Percentiles rank a stretch among this genome's conserved stretches.
Conservation (phyloP, 2,888 invertebrate species). For the Dryobotodes eremita region DNA sequence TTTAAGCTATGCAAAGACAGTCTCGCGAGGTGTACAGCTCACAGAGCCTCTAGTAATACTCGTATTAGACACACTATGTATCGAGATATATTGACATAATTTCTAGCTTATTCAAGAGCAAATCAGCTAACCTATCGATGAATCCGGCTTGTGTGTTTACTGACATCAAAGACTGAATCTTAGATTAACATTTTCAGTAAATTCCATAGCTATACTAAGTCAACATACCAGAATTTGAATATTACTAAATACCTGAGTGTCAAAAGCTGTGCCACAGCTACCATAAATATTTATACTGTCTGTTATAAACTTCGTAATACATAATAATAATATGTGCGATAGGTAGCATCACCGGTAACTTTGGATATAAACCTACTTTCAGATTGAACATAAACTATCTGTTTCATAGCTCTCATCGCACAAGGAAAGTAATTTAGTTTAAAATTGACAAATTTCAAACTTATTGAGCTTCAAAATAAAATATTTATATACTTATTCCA, state of each 20-base stretch:
- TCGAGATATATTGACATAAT: background rate
- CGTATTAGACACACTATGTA: no score
- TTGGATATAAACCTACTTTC: slow-evolving; percentile 8
- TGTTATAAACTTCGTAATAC: slow-evolving; percentile 22
- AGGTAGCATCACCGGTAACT: background rate
- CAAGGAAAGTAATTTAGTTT: background rate
- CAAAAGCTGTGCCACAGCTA: slow-evolving; percentile 4
- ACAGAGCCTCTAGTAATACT: no score
- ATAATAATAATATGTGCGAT: background rate
- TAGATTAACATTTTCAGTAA: slow-evolving; percentile 23
- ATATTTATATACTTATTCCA: background rate
- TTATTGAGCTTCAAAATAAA: slow-evolving; percentile 1
- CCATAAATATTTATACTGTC: slow-evolving; percentile 21
- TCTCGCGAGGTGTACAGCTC: no score
- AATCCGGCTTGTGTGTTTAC: background rate
- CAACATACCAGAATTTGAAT: background rate
- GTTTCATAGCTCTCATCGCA: slow-evolving; percentile 5
- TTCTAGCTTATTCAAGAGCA: background rate
- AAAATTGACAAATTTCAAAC: background rate
- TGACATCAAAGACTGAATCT: slow-evolving; percentile 27
- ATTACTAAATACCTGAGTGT: slow-evolving; percentile 21
- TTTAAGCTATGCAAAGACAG: no score
- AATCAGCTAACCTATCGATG: background rate
- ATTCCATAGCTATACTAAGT: slow-evolving; percentile 23
- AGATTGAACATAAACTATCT: slow-evolving; percentile 12